Evolutionary conservation across 2,113 vertebrate species (phyloP), one percentile per base, ranked within the genome.

Genomic region (Gambusia affinis): DNA sequence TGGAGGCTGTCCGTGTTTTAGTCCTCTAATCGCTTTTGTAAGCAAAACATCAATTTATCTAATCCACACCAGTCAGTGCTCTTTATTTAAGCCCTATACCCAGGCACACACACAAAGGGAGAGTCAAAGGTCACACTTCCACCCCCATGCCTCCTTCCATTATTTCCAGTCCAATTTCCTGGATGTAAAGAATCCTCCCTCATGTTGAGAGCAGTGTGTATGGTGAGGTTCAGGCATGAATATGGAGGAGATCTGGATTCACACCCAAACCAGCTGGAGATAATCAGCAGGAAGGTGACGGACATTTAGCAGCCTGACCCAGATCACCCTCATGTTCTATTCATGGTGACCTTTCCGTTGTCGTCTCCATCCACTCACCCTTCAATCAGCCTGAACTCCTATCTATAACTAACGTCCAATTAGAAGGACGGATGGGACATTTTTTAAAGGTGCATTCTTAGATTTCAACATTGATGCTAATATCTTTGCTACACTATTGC

Each of bases 241-340:
- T 90, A 90, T 90, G 83, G 73, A 91, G 15, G 63, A 88, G 76
- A 47, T 37, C 37, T 42, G 54, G 3, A 39, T 17, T 33, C 57
- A 57, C 69, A 69, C 42, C 73, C 39, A 66, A 78, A 82, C 72
- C 68, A 89, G 92, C 91, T 89, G 92, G 89, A 92, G 89, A 89
- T 80, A 76, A 92, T 91, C 85, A 79, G 68, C 79, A 70, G 72
- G 84, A 81, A 78, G 63, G 74, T 72, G 79, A 91, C 75, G 72
- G 88, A 87, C 91, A 79, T 76, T 77, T 86, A 83, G 79, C 73
- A 77, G 71, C 65, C 28, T 63, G 60, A 85, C 80, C 92, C 79
- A 81, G 78, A 82, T 72, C 82, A 89, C 10, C 60, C 85, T 95
- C 94, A 92, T 95, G 92, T 85, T 95, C 89, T 95, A 96, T 96